Evolutionary conservation across 2,888 invertebrate genomes (phyloP), one percentile per base, ranked within the genome.

Genomic region (Caenorhabditis imperialis): DNA sequence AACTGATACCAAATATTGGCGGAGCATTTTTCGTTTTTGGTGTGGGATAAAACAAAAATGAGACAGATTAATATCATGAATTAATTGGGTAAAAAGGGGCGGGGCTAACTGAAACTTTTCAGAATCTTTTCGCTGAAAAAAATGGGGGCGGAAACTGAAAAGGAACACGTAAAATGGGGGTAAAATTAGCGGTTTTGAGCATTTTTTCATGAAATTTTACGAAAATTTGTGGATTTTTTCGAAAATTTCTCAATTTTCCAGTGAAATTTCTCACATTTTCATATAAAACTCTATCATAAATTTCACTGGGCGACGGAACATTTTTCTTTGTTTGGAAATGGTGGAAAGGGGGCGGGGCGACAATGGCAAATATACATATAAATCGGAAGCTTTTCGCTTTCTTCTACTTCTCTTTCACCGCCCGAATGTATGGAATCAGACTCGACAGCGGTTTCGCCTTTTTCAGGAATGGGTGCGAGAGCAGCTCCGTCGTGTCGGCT

Each of bases 401-500:
- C 0, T 72, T 74, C 53, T 84, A 84, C 51, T 86, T 71, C 88
- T 92, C 93, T 86, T 94, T 94, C 45, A 96, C 96, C 51, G 95
- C 96, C 88, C 92, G 92, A 81, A 97, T 97, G 74, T 96, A 92
- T 27, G 96, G 95, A 71, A 93, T 93, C 33, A 97, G 90, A 0
- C 94, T 93, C 58, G 92, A 91, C 18, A 96, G 91, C 84, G 94
- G 93, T 90, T 93, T 93, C 58, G 94, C 92, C 81, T 93, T 92
- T 40, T 91, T 89, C 45, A 95, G 90, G 90, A 95, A 94, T 0
- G 92, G 92, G 89, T 95, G 94, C 91, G 93, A 92, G 79, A 99
- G 91, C 88, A 99, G 91, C 89, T 98, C 94, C 79, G 92, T 92
- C 72, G 98, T 95, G 71, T 94, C 92, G 61, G 95, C 93, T 63